These are phyloP conservation scores for Terebella lapidaria DNA, from an alignment of 2,888 invertebrate genomes.

Conservation along the genomic window DNA sequence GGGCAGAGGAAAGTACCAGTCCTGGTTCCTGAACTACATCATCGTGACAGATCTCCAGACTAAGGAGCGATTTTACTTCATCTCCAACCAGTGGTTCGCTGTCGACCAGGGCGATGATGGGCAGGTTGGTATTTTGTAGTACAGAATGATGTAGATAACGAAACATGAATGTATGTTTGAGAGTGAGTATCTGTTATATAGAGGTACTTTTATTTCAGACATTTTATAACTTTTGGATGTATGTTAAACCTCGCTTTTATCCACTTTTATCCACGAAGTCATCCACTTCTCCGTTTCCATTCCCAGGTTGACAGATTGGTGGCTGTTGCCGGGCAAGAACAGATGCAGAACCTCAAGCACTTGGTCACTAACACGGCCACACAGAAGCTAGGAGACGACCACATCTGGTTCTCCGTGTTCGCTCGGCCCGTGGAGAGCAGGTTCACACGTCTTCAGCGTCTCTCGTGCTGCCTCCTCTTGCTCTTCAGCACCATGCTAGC, in stretches of 20 bases:
- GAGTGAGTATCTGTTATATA: no score
- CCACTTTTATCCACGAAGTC: no score
- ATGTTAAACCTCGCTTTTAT: no score
- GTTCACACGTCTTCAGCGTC: slow-evolving; percentile 53
- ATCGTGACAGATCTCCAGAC: slow-evolving; percentile 56
- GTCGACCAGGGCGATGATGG: slow-evolving; percentile 57
- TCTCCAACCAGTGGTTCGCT: slow-evolving; percentile 56
- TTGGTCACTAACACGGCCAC: slow-evolving; percentile 52
- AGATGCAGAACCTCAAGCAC: slow-evolving; percentile 54
- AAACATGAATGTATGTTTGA: no score
- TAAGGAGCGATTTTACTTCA: slow-evolving; percentile 53
- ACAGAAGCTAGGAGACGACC: slow-evolving; percentile 56
- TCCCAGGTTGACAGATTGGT: slow-evolving; percentile 56
- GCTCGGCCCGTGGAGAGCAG: slow-evolving; percentile 55
- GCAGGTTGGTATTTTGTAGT: slow-evolving; percentile 42
- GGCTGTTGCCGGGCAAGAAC: slow-evolving; percentile 54
- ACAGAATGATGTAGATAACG: no score
- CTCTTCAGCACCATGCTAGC: slow-evolving; percentile 57
- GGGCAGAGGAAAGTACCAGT: slow-evolving; percentile 52
- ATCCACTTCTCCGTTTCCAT: no score
- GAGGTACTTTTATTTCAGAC: no score
- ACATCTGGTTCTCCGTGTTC: slow-evolving; percentile 59
- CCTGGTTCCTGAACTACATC: slow-evolving; percentile 56
- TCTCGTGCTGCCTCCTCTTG: slow-evolving; percentile 56
- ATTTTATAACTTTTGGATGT: no score